Conservation (phyloP, 2,113 vertebrate genomes). For the Aramus guarauna region DNA sequence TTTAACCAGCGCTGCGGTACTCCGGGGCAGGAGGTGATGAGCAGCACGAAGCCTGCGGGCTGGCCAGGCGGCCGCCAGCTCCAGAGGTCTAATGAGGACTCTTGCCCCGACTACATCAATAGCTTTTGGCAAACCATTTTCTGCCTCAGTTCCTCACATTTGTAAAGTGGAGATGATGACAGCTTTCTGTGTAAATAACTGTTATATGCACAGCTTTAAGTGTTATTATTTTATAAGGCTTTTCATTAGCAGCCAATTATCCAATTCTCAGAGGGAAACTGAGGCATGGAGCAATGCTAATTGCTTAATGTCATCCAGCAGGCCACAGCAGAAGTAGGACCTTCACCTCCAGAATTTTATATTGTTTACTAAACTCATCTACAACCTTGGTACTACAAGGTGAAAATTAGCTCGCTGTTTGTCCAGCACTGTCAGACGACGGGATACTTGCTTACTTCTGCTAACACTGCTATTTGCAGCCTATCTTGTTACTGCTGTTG, state of each 20-base stretch:
- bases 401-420: background rate
- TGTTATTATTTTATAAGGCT: background rate
- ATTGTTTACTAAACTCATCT: background rate
- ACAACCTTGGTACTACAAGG: background rate
- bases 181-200: background rate
- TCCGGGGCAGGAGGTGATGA: background rate
- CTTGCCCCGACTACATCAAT: background rate
- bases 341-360: background rate
- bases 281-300: background rate
- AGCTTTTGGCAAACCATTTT: conserved; percentile 42
- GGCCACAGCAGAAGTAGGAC: background rate
- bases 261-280: conserved; percentile 2
- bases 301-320: background rate
- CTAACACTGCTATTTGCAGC: background rate
- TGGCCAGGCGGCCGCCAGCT: background rate
- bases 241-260: background rate
- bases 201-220: background rate
- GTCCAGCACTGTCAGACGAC: background rate
- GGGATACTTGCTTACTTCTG: background rate
- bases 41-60: background rate
- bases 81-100: conserved; percentile 41
- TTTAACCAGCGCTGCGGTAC: background rate
- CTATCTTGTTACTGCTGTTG: background rate
- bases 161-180: background rate
- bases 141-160: conserved; percentile 48